These are phyloP conservation scores for Sphyrna mokarran DNA, from an alignment of 2,113 vertebrate genomes.

Conservation along the genomic window DNA sequence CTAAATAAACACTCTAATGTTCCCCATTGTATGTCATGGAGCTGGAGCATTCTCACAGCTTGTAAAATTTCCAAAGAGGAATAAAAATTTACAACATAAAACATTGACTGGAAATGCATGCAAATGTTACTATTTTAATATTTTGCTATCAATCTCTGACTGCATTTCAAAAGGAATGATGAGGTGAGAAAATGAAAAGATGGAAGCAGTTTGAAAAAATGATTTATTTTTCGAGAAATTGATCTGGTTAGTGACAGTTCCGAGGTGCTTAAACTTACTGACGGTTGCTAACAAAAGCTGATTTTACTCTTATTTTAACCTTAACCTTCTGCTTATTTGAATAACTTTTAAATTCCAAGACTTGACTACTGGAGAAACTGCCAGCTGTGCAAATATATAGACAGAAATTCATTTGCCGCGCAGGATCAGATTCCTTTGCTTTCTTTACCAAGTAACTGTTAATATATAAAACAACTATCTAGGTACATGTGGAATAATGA, in stretches of 20 bases:
- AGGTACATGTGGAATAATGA: not conserved
- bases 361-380: not conserved
- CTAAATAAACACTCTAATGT: not conserved
- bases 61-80: not conserved
- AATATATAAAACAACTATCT: not conserved
- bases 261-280: not conserved
- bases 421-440: not conserved
- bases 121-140: not conserved
- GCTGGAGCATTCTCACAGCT: not conserved
- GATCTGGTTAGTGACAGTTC: not conserved
- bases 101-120: not conserved
- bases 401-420: not conserved
- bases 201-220: not conserved
- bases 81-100: not conserved
- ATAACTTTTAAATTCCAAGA: not conserved
- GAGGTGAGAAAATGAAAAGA: not conserved
- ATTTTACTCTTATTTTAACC: constrained; percentile 12
- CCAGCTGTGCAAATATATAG: not conserved
- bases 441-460: not conserved
- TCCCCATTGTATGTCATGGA: not conserved
- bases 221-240: not conserved
- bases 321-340: constrained; percentile 15
- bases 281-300: not conserved
- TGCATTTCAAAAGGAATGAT: not conserved
- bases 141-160: not conserved